These are phyloP conservation scores for Holcopasites calliopsidis DNA, from an alignment of 1,140 invertebrate genomes.

Conservation along the genomic window DNA sequence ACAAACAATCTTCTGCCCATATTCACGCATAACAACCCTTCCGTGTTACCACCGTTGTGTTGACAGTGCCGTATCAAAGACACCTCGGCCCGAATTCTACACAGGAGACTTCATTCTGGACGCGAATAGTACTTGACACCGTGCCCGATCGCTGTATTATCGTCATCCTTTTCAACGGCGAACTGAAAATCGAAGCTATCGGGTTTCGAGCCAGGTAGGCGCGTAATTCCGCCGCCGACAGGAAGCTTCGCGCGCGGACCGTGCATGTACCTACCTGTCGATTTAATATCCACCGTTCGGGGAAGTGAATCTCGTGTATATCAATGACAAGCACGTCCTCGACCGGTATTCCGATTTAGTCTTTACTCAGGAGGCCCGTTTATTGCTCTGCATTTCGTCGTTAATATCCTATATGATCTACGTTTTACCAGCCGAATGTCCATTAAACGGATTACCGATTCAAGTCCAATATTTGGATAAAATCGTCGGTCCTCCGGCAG, in stretches of 20 bases:
- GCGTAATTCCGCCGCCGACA: slow-evolving; percentile 6
- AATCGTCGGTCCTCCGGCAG: slow-evolving; percentile 24
- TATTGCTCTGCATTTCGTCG: slow-evolving; percentile 42
- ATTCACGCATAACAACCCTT: no score
- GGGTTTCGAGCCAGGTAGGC: neutral
- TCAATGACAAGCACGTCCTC: slow-evolving; percentile 28
- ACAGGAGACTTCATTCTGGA: no score
- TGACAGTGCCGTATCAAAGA: no score
- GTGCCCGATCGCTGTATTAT: no score
- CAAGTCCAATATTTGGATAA: slow-evolving; percentile 58
- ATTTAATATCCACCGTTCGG: slow-evolving; percentile 24
- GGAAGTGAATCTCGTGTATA: slow-evolving; percentile 21
- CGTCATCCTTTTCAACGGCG: neutral
- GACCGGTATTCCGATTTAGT: slow-evolving; percentile 36
- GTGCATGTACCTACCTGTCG: neutral
- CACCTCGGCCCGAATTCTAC: no score
- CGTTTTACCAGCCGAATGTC: slow-evolving; percentile 57
- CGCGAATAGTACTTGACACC: no score
- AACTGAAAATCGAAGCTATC: slow-evolving; percentile 10
- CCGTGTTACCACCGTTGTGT: no score
- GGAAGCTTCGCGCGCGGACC: slow-evolving; percentile 9
- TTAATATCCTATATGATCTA: slow-evolving; percentile 32
- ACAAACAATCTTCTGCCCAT: no score
- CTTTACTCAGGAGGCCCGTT: slow-evolving; percentile 44
- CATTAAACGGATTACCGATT: slow-evolving; percentile 54